Conservation (phyloP, 1,140 invertebrate genomes). For the Physella acuta region DNA sequence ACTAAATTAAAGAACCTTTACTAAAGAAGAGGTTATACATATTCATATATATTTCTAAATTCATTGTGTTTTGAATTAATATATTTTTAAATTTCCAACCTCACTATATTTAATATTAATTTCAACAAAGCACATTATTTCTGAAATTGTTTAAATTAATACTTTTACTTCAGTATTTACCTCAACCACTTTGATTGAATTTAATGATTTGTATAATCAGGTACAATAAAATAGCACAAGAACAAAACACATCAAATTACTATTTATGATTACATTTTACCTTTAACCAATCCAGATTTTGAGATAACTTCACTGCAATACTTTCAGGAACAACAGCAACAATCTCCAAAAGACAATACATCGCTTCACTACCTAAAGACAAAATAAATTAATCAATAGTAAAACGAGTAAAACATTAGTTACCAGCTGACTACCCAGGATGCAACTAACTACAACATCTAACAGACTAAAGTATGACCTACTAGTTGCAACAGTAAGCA, state of each 20-base stretch:
- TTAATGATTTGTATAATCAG: background rate
- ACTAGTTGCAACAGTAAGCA: constrained; percentile 65
- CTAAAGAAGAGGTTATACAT: too few species aligned
- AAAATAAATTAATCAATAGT: background rate
- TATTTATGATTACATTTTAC: constrained; percentile 33
- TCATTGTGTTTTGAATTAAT: too few species aligned
- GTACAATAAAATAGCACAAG: background rate
- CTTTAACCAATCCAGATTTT: constrained; percentile 67
- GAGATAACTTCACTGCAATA: constrained; percentile 64
- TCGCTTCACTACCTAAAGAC: constrained; percentile 55
- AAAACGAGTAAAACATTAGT: background rate
- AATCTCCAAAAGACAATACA: constrained; percentile 75
- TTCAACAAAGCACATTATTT: too few species aligned
- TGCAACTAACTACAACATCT: background rate
- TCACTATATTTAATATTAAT: too few species aligned
- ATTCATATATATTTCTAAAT: too few species aligned
- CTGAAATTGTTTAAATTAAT: background rate
- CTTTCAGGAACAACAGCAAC: constrained; percentile 70
- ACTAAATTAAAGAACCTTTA: too few species aligned
- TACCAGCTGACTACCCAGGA: background rate
- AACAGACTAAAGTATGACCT: constrained; percentile 3
- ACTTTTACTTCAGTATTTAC: background rate
- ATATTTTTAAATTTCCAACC: too few species aligned
- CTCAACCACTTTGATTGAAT: too few species aligned
- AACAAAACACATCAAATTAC: background rate